These are phyloP conservation scores for Brachystomella parvula DNA, from an alignment of 1,140 invertebrate genomes.

Conservation along the genomic window DNA sequence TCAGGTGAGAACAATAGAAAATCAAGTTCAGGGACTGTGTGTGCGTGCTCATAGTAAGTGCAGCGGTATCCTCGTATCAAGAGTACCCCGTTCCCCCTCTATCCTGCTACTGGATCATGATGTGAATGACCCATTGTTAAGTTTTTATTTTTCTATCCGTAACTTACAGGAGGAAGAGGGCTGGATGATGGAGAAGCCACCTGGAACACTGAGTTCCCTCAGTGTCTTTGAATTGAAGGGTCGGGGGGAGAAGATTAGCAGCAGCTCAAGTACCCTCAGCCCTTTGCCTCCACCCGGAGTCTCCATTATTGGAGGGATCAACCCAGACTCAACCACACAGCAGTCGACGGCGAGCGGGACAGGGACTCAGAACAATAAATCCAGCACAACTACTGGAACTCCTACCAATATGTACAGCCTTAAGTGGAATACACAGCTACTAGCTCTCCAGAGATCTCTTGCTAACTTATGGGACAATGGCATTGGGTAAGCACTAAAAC, in stretches of 20 bases:
- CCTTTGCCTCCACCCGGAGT: conserved; percentile 13
- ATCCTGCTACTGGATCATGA: background rate
- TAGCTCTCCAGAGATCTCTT: conserved; percentile 35
- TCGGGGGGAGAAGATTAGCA: conserved; percentile 18
- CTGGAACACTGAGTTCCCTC: background rate
- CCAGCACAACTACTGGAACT: background rate
- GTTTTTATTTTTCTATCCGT: background rate
- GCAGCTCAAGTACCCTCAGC: conserved; percentile 17
- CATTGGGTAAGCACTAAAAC: too few species aligned
- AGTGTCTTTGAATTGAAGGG: conserved; percentile 14
- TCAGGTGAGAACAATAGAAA: too few species aligned
- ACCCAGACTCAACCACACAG: conserved; percentile 4
- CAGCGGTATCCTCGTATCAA: too few species aligned
- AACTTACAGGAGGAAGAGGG: background rate
- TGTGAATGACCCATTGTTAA: background rate
- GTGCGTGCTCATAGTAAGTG: too few species aligned
- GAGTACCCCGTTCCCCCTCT: too few species aligned
- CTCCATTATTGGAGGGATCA: conserved; percentile 15
- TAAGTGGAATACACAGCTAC: conserved; percentile 39
- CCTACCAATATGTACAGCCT: conserved; percentile 37
- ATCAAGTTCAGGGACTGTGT: too few species aligned
- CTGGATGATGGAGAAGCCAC: background rate
- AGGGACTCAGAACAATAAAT: conserved; percentile 11
- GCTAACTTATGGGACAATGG: conserved; percentile 37
- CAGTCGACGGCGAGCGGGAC: background rate